phyloP scores from a whole-genome alignment of 2,888 invertebrate genomes.

The Cinara cedri region DNA sequence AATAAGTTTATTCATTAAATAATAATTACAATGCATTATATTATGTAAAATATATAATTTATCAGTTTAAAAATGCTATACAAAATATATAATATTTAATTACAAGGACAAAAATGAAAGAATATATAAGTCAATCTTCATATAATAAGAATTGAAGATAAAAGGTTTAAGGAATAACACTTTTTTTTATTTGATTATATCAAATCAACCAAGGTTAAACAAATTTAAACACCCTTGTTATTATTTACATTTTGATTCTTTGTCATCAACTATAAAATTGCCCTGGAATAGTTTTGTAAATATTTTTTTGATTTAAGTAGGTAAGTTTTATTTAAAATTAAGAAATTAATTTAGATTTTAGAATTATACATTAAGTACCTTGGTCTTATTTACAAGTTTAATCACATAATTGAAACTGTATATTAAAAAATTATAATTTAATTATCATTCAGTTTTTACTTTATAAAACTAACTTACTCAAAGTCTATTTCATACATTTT shows the following conservation, averaged over 20 bases:
- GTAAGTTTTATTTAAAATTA: not conserved
- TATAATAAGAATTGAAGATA: constrained; percentile 14
- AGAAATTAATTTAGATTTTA: too few species aligned
- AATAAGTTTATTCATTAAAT: too few species aligned
- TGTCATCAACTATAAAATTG: not conserved
- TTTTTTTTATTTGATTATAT: constrained; percentile 6
- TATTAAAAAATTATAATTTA: too few species aligned
- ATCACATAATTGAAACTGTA: too few species aligned
- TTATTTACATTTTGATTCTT: not conserved
- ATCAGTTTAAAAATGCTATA: not conserved
- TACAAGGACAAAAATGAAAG: constrained; percentile 20
- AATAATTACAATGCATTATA: too few species aligned
- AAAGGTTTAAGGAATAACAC: not conserved
- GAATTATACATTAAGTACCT: too few species aligned
- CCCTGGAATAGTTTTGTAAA: not conserved
- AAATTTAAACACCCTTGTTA: constrained; percentile 8
- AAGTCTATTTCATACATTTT: too few species aligned
- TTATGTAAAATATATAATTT: too few species aligned
- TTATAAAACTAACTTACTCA: too few species aligned
- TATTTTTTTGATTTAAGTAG: too few species aligned
- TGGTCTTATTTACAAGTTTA: too few species aligned
- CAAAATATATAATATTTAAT: constrained; percentile 5
- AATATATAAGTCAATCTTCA: constrained; percentile 26
- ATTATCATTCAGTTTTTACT: too few species aligned
- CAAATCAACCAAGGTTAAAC: constrained; percentile 18